Evolutionary conservation across 2,888 invertebrate species (phyloP), one percentile per base, ranked within the genome.

Genomic region (Fragum fragum): DNA sequence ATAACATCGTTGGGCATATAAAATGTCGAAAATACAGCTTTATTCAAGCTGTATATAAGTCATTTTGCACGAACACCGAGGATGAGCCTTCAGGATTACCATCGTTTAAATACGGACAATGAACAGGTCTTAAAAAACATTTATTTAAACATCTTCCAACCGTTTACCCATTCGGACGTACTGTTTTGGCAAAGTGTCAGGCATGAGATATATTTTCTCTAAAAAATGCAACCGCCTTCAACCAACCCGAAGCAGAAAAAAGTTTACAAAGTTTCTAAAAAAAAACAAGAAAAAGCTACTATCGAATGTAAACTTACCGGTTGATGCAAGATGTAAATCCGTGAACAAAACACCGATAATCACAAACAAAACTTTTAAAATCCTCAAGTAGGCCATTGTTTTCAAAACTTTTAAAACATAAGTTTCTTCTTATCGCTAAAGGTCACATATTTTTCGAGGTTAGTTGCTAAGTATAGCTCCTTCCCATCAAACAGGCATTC

Each of bases 391-490:
- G 29, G 61, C 61, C 61, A 61, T 61, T 61, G 61, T 61, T 61
- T 61, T 32, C 61, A 61, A 29, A 32, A 61, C n/a, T 32, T 61
- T 61, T 29, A 28, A 61, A 61, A 61, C 61, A 61, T 29, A 61
- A 29, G n/a, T 61, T 32, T 61, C 28, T 16, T n/a, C n/a, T 32
- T 61, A 32, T 32, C 61, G 32, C 18, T 32, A 32, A 61, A 61
- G 61, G 61, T 61, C 61, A 61, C 61, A 61, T 61, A 61, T 61
- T 61, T 61, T 61, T 61, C 32, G 32, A 61, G 61, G 61, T 32
- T 61, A 61, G 61, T 32, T 61, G 18, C 61, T 61, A 61, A 32
- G 61, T 61, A 61, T 32, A 61, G 61, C 32, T 29, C 61, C 61
- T 32, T 28, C 16, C n/a, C 29, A 32, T n/a, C 29, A 29, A 14